phyloP scores from a whole-genome alignment of 2,113 vertebrate genomes.

The Urocynchramus pylzowi region DNA sequence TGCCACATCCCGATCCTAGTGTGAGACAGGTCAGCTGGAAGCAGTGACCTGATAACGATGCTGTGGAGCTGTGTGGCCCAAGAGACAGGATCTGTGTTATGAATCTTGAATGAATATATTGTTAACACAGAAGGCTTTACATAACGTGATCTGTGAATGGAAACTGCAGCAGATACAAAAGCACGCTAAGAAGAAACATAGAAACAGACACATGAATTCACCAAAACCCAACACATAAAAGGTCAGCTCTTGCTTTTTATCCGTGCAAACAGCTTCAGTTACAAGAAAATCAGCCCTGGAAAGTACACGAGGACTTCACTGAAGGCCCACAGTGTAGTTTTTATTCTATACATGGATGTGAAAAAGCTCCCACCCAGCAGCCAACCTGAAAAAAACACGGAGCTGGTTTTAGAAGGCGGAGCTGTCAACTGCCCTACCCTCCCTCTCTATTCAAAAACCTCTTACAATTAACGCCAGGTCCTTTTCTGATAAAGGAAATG shows the following conservation, averaged over 20 bases:
- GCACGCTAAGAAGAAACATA: neutral
- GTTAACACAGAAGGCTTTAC: neutral
- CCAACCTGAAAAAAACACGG: neutral
- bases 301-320: neutral
- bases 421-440: neutral
- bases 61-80: neutral
- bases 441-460: neutral
- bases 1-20: fast-evolving
- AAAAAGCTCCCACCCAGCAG: neutral
- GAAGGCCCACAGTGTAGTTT: neutral
- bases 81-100: neutral
- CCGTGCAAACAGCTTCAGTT: neutral
- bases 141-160: neutral
- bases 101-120: neutral
- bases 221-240: neutral
- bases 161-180: neutral
- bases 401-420: neutral
- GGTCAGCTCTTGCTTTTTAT: neutral
- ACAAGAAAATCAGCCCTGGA: neutral
- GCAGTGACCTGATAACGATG: neutral
- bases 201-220: neutral
- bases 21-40: neutral
- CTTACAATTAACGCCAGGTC: neutral
- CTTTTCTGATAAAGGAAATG: neutral
- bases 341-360: neutral